Percentiles rank a stretch among this genome's conserved stretches.
phyloP scores from a whole-genome alignment of 2,797 vertebrate genomes.

The Amblyraja radiata region DNA sequence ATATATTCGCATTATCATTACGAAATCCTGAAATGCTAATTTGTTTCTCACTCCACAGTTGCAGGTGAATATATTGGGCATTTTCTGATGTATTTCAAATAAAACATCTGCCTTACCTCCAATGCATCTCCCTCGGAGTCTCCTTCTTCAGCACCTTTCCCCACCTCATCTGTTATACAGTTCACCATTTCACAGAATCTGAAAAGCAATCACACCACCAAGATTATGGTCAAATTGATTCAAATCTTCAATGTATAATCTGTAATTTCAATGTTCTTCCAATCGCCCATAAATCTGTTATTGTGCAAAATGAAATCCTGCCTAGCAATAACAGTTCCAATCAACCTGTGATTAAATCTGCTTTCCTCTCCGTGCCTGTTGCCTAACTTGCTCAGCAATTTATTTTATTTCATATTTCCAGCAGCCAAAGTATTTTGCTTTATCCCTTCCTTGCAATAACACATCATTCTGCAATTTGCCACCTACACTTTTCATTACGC shows the following conservation, averaged over 20 bases:
- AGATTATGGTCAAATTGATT: background rate
- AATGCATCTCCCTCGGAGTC: constrained; percentile 84
- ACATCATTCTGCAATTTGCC: background rate
- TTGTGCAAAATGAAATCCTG: background rate
- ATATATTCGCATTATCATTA: background rate
- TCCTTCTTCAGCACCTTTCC: constrained; percentile 76
- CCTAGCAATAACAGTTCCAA: too few species aligned
- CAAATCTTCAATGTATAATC: background rate
- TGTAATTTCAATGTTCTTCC: background rate
- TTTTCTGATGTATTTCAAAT: background rate
- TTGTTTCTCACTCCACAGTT: background rate
- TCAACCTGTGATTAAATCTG: too few species aligned
- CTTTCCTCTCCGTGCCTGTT: background rate
- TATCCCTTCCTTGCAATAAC: background rate
- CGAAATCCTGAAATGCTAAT: background rate
- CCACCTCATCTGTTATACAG: constrained; percentile 82
- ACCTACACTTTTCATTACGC: background rate
- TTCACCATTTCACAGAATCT: constrained; percentile 97
- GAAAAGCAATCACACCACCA: constrained; percentile 4
- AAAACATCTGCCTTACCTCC: constrained; percentile 64
- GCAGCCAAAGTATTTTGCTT: too few species aligned
- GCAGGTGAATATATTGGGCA: background rate
- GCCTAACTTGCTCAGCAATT: too few species aligned
- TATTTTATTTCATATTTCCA: too few species aligned
- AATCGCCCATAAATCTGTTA: background rate